Evolutionary conservation across 2,797 vertebrate genomes (phyloP), one percentile per base, ranked within the genome.

Genomic region (Etheostoma perlongum): DNA sequence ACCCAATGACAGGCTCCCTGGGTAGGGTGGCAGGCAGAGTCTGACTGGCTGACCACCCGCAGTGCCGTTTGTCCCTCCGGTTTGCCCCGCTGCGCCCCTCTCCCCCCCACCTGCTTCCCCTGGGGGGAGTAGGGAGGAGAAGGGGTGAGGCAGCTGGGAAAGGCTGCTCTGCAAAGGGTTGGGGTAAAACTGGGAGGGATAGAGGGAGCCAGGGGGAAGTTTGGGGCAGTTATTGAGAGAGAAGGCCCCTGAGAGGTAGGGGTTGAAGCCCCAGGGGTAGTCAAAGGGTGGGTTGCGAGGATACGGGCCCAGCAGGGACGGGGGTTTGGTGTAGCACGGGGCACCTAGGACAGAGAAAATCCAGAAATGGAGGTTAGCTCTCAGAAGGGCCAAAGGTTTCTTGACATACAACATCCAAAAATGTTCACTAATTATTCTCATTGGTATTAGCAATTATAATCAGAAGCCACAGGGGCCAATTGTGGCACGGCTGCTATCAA

Each of bases 201-300:
- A 98, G 53, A 98, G 95, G 58, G 97, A 96, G 64, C 96, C 93
- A 52, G 97, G 95, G 70, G 97, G 95, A 79, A 98, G 91, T 95
- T 98, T 98, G 88, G 96, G 95, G 90, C 95, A 96, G 93, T 94
- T 95, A 79, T 95, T 96, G 77, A 97, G 94, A 64, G 96, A 97
- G 94, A 98, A 98, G 81, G 96, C 95, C 90, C 96, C 94, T 1
- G 96, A 94, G 68, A 98, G 95, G 88, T 98, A 98, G 0, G 97
- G 96, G 89, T 97, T 97, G 78, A 98, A 97, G 89, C 95, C 95
- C 97, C 97, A 98, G 62, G 97, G 95, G 91, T 97, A 97, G 88
- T 98, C 97, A 83, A 98, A 97, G 70, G 96, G 86, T 71, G 95
- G 92, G 72, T 92, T 96, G 76, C 97, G 95, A 62, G 96, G 87